phyloP scores from a whole-genome alignment of 2,888 invertebrate species.

The Oxyteleia sp. region DNA sequence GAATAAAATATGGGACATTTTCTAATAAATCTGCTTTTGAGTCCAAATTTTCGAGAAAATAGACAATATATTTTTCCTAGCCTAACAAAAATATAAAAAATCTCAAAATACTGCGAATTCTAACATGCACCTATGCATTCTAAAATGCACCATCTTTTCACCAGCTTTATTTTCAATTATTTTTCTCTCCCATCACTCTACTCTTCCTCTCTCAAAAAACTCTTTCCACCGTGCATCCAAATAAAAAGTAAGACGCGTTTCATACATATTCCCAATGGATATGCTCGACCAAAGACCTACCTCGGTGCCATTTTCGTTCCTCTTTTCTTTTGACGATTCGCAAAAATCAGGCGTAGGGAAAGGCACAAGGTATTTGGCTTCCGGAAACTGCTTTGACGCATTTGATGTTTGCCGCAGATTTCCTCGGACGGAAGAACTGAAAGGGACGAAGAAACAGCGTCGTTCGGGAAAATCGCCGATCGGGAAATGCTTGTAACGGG shows the following conservation, averaged over 20 bases:
- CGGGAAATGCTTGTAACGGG: too few species aligned
- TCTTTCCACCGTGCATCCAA: slow-evolving; percentile 27
- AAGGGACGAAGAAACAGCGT: slow-evolving; percentile 14
- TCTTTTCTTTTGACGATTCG: slow-evolving; percentile 57
- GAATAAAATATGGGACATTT: too few species aligned
- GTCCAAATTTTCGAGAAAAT: too few species aligned
- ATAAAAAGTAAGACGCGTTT: slow-evolving; percentile 49
- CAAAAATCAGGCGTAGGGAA: slow-evolving; percentile 60
- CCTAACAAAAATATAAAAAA: too few species aligned
- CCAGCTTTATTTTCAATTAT: slow-evolving; percentile 50
- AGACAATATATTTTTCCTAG: too few species aligned
- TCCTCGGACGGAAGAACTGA: slow-evolving; percentile 39
- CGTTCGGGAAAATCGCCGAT: slow-evolving; percentile 40
- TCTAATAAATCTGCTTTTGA: too few species aligned
- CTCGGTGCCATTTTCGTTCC: slow-evolving; percentile 48
- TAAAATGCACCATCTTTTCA: too few species aligned
- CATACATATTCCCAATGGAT: slow-evolving; percentile 63
- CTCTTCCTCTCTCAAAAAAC: background rate
- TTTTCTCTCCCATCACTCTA: slow-evolving; percentile 17
- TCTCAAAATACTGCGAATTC: too few species aligned
- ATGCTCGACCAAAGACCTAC: slow-evolving; percentile 58
- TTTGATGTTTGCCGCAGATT: slow-evolving; percentile 56
- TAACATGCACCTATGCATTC: too few species aligned
- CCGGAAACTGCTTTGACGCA: slow-evolving; percentile 64
- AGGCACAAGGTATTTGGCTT: slow-evolving; percentile 53